These are phyloP conservation scores for Eutolmus rufibarbis DNA, from an alignment of 2,888 invertebrate genomes.

Conservation along the genomic window DNA sequence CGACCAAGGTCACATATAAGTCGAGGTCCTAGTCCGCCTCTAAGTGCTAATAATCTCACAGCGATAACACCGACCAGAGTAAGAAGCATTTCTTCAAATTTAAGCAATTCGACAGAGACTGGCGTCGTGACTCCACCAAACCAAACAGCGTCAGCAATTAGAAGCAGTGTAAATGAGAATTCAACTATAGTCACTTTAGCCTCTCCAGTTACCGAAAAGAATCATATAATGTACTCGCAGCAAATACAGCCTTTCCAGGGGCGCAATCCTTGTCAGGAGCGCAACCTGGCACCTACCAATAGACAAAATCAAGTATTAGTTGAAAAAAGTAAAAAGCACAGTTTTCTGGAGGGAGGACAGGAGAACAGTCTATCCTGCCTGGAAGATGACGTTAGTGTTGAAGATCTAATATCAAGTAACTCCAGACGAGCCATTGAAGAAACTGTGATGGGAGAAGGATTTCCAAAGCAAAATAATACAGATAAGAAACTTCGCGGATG, in stretches of 20 bases:
- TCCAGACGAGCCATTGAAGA: slow-evolving; percentile 53
- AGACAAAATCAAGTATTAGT: slow-evolving; percentile 56
- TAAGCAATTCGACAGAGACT: slow-evolving; percentile 52
- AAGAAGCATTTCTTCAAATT: slow-evolving; percentile 52
- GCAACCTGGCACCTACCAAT: slow-evolving; percentile 68
- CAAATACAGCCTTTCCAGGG: slow-evolving; percentile 85
- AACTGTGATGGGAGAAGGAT: slow-evolving; percentile 59
- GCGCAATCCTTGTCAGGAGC: slow-evolving; percentile 80
- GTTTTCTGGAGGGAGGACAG: slow-evolving; percentile 57
- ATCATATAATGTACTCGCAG: slow-evolving; percentile 59
- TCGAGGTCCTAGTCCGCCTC: slow-evolving; percentile 57
- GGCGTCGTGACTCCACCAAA: slow-evolving; percentile 60
- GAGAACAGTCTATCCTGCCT: slow-evolving; percentile 60
- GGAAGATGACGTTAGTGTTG: slow-evolving; percentile 61
- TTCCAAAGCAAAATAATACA: slow-evolving; percentile 61
- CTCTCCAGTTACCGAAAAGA: slow-evolving; percentile 54
- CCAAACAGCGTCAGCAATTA: slow-evolving; percentile 55
- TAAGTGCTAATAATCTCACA: slow-evolving; percentile 58
- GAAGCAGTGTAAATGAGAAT: slow-evolving; percentile 51
- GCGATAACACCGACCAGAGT: slow-evolving; percentile 48
- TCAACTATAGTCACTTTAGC: slow-evolving; percentile 46
- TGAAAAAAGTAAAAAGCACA: slow-evolving; percentile 61
- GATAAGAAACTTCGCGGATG: slow-evolving; percentile 61
- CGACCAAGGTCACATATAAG: slow-evolving; percentile 60
- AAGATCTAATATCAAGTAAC: slow-evolving; percentile 57